A percentile compares a stretch with the other conserved stretches of the same genome.
phyloP scores from a whole-genome alignment of 2,797 vertebrate species.

The Acanthurus leucopareius region DNA sequence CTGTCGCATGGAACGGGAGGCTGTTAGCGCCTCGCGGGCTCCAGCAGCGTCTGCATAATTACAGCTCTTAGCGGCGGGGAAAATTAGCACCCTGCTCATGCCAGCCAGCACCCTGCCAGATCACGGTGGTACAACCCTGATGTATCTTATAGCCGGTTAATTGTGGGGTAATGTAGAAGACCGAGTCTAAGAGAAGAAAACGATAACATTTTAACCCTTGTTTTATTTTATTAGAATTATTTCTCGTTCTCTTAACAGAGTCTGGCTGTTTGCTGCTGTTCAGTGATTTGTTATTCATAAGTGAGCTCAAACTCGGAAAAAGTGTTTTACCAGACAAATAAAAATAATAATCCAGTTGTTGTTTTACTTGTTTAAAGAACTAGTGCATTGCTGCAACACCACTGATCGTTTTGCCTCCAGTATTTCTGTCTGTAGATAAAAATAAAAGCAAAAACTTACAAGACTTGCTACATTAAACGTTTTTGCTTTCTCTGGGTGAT shows the following conservation, averaged over 20 bases:
- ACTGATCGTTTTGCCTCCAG: no score
- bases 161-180: constrained; percentile 61
- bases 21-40: constrained; percentile 59
- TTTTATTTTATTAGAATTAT: background rate
- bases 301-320: background rate
- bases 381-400: no score
- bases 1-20: constrained; percentile 60
- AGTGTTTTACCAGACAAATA: background rate
- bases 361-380: no score
- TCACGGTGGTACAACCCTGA: constrained; percentile 47
- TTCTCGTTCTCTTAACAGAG: background rate
- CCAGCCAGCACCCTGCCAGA: constrained; percentile 57
- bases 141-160: constrained; percentile 57
- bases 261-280: background rate
- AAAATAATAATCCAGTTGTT: no score
- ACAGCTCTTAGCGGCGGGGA: constrained; percentile 68
- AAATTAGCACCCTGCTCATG: constrained; percentile 74
- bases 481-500: no score
- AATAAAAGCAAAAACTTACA: no score
- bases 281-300: background rate
- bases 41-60: constrained; percentile 73
- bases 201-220: constrained; percentile 22
- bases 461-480: no score
- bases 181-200: constrained; percentile 31
- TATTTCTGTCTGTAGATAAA: no score